phyloP scores from a whole-genome alignment of 2,113 vertebrate species.

The Chaetorhynchus papuensis region DNA sequence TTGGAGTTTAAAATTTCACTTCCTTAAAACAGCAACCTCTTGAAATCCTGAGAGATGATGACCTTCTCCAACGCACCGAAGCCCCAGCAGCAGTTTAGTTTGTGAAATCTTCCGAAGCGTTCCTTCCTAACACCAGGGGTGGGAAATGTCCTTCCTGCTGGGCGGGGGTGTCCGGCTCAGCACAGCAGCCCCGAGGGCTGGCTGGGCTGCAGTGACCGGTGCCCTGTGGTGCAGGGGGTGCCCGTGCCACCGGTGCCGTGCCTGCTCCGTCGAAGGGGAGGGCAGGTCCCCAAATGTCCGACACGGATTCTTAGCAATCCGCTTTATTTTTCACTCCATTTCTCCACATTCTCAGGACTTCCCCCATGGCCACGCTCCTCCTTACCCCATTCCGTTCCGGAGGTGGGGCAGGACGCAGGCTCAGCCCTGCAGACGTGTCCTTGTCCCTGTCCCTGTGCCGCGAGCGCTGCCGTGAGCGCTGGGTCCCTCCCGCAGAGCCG shows the following conservation, averaged over 20 bases:
- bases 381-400: fast-evolving
- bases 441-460: neutral
- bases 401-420: neutral
- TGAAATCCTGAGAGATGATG: neutral
- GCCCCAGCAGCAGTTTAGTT: neutral
- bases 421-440: neutral
- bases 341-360: neutral
- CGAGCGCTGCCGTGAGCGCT: neutral
- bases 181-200: fast-evolving
- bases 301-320: fast-evolving
- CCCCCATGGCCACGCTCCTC: fast-evolving
- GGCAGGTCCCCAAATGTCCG: neutral
- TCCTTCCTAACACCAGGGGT: neutral
- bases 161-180: neutral
- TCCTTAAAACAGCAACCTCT: neutral
- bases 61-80: neutral
- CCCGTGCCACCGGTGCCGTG: neutral
- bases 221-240: neutral
- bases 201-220: fast-evolving
- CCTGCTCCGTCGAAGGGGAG: fast-evolving
- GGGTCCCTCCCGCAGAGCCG: fast-evolving
- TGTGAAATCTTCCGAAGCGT: too few species aligned
- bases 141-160: neutral
- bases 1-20: neutral
- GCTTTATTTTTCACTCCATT: neutral